Conservation (phyloP, 1,140 invertebrate species). For the honey bee (Apis mellifera) region DNA sequence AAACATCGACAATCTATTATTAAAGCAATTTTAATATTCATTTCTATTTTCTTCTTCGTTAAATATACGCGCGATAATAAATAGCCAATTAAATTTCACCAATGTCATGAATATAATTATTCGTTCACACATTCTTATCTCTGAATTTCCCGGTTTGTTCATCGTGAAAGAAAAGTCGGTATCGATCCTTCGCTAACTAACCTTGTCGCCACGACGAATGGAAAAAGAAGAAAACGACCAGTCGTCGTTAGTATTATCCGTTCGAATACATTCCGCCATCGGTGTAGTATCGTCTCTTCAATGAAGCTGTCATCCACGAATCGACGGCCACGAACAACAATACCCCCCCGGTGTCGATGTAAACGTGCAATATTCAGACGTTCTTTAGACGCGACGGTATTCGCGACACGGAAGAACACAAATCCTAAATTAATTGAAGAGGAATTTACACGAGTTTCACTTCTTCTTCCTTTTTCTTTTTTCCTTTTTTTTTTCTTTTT, state of each 20-base stretch:
- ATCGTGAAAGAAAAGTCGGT: not conserved
- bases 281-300: not conserved
- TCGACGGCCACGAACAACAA: constrained; percentile 3
- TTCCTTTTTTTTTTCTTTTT: too few species aligned
- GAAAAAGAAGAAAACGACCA: not conserved
- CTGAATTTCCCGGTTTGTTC: not conserved
- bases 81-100: too few species aligned
- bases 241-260: not conserved
- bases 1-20: too few species aligned
- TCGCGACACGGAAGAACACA: constrained; percentile 3
- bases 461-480: not conserved
- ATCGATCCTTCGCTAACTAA: not conserved
- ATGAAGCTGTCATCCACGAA: constrained; percentile 22
- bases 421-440: not conserved
- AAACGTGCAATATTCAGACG: not conserved
- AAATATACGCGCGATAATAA: too few species aligned
- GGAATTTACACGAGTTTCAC: not conserved
- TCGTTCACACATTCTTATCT: not conserved
- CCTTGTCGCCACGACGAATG: not conserved
- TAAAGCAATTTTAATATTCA: too few species aligned
- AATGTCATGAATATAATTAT: too few species aligned
- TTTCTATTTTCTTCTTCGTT: too few species aligned
- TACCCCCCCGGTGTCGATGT: not conserved
- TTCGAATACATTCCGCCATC: not conserved
- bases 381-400: not conserved